Percentiles rank a stretch among this genome's conserved stretches.
These are phyloP conservation scores for Cardinalis cardinalis DNA, from an alignment of 2,113 vertebrate species.

Conservation along the genomic window DNA sequence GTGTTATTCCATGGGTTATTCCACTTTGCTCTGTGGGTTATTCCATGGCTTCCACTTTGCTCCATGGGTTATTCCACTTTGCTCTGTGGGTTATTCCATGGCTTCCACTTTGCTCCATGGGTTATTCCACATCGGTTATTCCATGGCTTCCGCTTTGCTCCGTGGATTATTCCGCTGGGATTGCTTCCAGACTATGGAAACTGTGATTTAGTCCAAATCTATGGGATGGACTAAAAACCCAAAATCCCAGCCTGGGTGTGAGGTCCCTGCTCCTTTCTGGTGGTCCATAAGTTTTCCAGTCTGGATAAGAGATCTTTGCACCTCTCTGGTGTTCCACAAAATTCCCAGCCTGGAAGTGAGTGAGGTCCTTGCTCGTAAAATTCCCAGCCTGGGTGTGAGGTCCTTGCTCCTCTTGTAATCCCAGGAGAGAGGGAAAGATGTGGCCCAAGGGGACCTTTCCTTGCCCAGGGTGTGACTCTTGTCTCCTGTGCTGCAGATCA, in stretches of 20 bases:
- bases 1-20: too few relatives aligned
- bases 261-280: neutral
- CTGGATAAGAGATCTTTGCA: too few relatives aligned
- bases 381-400: neutral
- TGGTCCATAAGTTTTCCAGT: neutral
- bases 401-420: neutral
- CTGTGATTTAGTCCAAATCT: neutral
- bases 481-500: conserved; percentile 73
- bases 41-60: too few relatives aligned
- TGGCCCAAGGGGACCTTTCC: neutral
- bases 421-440: too few relatives aligned
- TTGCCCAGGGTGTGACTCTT: neutral
- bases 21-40: too few relatives aligned
- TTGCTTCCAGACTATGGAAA: neutral
- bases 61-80: too few relatives aligned
- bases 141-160: too few relatives aligned
- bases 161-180: neutral
- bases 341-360: neutral
- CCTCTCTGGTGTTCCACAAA: neutral
- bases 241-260: neutral
- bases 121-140: too few relatives aligned
- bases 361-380: too few relatives aligned
- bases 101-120: too few relatives aligned
- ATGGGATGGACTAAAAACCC: neutral
- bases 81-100: too few relatives aligned